Conservation (phyloP, 2,888 invertebrate species). For the Drosophila meridionalis region DNA sequence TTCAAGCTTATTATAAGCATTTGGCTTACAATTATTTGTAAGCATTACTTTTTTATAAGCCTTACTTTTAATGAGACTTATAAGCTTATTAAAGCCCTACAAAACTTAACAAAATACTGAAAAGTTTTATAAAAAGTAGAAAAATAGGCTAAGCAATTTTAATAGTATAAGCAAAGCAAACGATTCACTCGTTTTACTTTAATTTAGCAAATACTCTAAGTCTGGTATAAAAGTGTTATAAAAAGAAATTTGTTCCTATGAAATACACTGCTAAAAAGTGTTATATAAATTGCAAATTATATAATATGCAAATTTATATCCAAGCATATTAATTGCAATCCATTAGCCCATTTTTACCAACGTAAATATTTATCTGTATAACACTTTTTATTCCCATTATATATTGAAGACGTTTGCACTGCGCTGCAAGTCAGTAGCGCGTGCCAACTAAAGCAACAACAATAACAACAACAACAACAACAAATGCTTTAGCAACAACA, state of each 20-base stretch:
- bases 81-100: too few species aligned
- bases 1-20: too few species aligned
- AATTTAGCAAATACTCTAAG: not conserved
- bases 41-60: too few species aligned
- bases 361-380: not conserved
- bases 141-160: too few species aligned
- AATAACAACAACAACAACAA: not conserved
- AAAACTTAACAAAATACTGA: too few species aligned
- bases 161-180: not conserved
- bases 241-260: not conserved
- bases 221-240: not conserved
- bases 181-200: not conserved
- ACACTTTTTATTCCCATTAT: not conserved
- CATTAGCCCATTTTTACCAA: not conserved
- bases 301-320: not conserved
- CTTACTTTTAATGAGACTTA: too few species aligned
- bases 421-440: slow-evolving; percentile 1
- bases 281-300: not conserved
- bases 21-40: too few species aligned
- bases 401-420: slow-evolving; percentile 8
- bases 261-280: not conserved
- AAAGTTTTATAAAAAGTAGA: not conserved
- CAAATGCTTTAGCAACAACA: slow-evolving; percentile 1
- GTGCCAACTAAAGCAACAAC: slow-evolving; percentile 21
- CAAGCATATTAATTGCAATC: not conserved